Conservation (phyloP, 2,888 invertebrate genomes). For the Lasioglossum pauxillum region DNA sequence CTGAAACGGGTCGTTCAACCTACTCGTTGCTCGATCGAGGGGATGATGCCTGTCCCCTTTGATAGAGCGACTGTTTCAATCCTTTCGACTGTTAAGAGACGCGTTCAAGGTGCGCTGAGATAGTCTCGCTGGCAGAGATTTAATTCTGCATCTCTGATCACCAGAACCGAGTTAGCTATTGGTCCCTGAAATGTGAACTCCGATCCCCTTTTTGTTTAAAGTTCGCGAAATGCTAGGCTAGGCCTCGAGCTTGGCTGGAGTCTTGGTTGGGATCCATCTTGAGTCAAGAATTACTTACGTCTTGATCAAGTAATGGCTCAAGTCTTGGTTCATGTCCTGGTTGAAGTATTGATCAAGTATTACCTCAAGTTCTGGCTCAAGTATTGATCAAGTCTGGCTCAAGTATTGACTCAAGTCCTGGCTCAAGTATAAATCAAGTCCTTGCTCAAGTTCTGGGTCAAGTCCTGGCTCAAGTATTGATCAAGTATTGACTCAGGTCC, state of each 20-base stretch:
- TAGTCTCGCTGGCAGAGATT: not conserved
- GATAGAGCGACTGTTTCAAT: conserved; percentile 8
- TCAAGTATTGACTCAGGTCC: too few species aligned
- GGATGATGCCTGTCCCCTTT: conserved; percentile 17
- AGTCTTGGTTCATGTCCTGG: too few species aligned
- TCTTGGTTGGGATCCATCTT: not conserved
- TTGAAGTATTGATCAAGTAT: too few species aligned
- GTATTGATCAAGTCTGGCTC: not conserved
- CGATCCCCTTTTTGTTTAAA: not conserved
- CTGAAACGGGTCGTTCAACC: conserved; percentile 22
- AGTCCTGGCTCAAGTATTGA: too few species aligned
- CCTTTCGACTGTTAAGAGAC: not conserved
- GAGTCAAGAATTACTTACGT: not conserved
- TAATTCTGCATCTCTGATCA: not conserved
- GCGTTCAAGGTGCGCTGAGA: not conserved
- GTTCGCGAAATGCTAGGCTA: too few species aligned
- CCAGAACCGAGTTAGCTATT: not conserved
- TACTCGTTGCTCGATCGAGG: conserved; percentile 3
- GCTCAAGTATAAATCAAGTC: too few species aligned
- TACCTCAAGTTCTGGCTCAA: not conserved
- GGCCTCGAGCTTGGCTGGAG: not conserved
- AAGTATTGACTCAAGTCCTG: not conserved
- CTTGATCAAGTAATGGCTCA: not conserved
- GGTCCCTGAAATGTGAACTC: not conserved
- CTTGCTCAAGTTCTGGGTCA: too few species aligned